Conservation (phyloP, 2,113 vertebrate species). For the Bubo blakistoni region DNA sequence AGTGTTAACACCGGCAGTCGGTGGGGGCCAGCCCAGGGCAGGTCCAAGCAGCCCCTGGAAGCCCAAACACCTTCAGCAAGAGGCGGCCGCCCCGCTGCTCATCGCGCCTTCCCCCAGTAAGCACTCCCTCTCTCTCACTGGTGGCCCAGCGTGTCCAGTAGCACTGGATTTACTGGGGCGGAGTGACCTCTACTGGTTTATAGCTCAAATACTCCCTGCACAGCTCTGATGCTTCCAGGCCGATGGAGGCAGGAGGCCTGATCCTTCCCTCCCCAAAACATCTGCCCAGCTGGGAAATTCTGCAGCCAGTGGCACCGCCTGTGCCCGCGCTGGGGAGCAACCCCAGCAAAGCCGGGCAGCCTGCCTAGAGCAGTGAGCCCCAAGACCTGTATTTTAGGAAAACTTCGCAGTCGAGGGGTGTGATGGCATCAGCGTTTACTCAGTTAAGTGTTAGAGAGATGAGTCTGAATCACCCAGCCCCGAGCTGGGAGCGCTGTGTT, state of each 20-base stretch:
- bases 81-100: neutral
- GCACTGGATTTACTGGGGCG: neutral
- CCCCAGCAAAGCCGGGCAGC: neutral
- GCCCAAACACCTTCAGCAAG: neutral
- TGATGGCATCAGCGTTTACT: neutral
- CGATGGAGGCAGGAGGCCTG: neutral
- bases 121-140: neutral
- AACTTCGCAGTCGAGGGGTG: neutral
- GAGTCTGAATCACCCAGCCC: neutral
- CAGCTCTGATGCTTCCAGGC: no score
- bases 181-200: constrained; percentile 2
- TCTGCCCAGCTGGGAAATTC: neutral
- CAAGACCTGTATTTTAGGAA: neutral
- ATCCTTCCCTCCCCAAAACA: neutral
- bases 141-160: neutral
- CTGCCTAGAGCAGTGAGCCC: neutral
- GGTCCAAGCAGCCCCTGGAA: rapidly evolving
- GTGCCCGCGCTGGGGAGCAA: neutral
- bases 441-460: neutral
- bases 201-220: neutral
- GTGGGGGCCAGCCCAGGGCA: rapidly evolving
- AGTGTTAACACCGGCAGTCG: rapidly evolving
- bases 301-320: no score
- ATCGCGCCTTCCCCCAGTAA: neutral
- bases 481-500: neutral